A percentile compares a stretch with the other conserved stretches of the same genome.
Evolutionary conservation across 2,797 vertebrate genomes (phyloP).

Genomic region (Megalops cyprinoides): DNA sequence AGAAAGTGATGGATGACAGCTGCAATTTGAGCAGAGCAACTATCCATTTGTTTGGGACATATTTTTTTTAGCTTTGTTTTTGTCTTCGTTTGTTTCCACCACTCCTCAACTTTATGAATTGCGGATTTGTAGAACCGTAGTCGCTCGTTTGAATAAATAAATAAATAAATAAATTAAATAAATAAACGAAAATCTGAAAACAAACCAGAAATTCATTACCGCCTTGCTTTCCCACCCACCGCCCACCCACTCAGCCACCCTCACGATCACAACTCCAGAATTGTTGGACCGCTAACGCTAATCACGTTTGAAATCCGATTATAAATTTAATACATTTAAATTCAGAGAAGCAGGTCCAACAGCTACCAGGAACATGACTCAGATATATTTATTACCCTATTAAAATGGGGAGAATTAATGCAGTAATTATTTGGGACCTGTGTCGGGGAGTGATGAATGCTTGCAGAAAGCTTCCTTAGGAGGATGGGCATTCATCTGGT

Average conservation of each 20-base stretch:
- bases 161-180: not conserved
- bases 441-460: slow-evolving; percentile 87
- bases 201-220: slow-evolving; percentile 67
- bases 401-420: slow-evolving; percentile 88
- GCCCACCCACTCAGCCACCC: not conserved
- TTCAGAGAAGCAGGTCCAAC: slow-evolving; percentile 62
- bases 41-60: slow-evolving; percentile 14
- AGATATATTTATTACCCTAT: slow-evolving; percentile 96
- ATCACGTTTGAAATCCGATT: slow-evolving; percentile 78
- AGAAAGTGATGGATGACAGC: slow-evolving; percentile 41
- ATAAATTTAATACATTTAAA: slow-evolving; percentile 66
- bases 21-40: slow-evolving; percentile 15
- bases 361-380: slow-evolving; percentile 65
- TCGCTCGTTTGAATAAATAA: not conserved
- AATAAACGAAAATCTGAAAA: slow-evolving; percentile 22
- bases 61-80: not conserved
- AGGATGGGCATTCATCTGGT: slow-evolving; percentile 76
- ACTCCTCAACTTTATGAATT: not conserved
- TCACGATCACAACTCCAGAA: slow-evolving; percentile 56
- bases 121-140: not conserved
- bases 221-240: slow-evolving; percentile 44
- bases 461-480: slow-evolving; percentile 72
- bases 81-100: not conserved
- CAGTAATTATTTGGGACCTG: slow-evolving; percentile 94
- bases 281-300: slow-evolving; percentile 67